Evolutionary conservation across 2,113 vertebrate genomes (phyloP).

Genomic region (Fulica atra): DNA sequence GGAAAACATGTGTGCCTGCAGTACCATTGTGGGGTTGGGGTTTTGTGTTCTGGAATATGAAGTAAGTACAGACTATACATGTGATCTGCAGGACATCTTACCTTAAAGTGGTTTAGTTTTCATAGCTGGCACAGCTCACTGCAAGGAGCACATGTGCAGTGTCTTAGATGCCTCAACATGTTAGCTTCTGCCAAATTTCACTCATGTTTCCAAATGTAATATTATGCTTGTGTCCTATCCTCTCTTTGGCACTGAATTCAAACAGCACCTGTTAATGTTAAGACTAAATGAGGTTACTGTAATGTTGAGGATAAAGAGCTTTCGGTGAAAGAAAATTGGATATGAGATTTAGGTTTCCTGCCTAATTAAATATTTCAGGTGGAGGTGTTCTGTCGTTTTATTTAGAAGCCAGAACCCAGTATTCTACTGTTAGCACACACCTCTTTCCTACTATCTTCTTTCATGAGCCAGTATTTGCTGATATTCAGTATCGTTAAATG

Average conservation of each 20-base stretch:
- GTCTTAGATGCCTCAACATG: constrained; percentile 2
- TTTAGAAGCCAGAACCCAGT: neutral
- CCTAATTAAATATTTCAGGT: constrained; percentile 24
- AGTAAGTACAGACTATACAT: neutral
- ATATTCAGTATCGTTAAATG: neutral
- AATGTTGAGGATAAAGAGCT: constrained; percentile 36
- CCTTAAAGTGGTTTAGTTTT: constrained; percentile 21
- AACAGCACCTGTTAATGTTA: constrained; percentile 58
- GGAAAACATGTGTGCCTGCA: neutral
- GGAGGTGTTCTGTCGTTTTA: neutral
- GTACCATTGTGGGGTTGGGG: neutral
- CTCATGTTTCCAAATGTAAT: constrained; percentile 68
- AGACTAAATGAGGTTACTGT: constrained; percentile 55
- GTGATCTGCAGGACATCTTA: constrained; percentile 28
- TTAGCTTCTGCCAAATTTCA: constrained; percentile 59
- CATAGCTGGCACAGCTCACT: constrained; percentile 11
- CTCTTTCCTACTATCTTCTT: neutral
- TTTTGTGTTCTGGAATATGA: neutral
- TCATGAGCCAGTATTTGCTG: neutral
- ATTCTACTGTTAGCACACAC: neutral
- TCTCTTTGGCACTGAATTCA: constrained; percentile 40
- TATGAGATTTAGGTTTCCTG: constrained; percentile 1
- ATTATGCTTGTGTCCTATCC: constrained; percentile 55
- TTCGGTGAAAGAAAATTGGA: constrained; percentile 59
- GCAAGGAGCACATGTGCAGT: constrained; percentile 35